Base-by-base conservation (phyloP, 1,140 invertebrate species). In the Vanessa atalanta region DNA sequence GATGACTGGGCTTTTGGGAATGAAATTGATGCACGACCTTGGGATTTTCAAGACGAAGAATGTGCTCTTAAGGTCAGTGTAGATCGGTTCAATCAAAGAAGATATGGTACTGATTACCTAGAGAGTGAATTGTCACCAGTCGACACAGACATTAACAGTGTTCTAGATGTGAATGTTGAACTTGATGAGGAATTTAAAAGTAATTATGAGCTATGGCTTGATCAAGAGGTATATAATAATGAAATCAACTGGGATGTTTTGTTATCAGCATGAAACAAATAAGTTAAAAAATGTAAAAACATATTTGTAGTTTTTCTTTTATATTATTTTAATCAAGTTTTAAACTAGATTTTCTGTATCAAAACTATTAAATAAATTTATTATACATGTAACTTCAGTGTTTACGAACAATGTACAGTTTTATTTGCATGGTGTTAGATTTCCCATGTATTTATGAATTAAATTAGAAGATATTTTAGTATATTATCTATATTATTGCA, bases 1-100 rank as follows among this genome's bases (percentile, higher is more conserved):
- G 99, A 99, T 93, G 99, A 99, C 88, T 99, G 99, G 99, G 99
- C 99, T 14, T 99, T 98, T 95, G 99, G 99, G 48, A 99, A 99
- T 94, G 98, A 99, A 94, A 95, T 99, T 79, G 98, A 99, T 94
- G 98, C 98, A 7, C 94, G 98, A 79, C 98, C 98, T 5, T 99
- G 98, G 98, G 99, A 99, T 92, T 99, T 99, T 88, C 99, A 99
- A 94, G 98, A 97, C 37, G 99, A 99, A 93, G 99, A 99, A 91
- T 99, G 98, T 93, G 96, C 97, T 26, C 91, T 99, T 16, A 95
- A 98, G 72, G 96, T 97, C 2, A 97, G 97, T 79, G 98, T 99
- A 5, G 98, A 99, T 93, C 95, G 98, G 55, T 99, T 99, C 83
- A 99, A 99, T 92, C 96, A 96, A 85, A 95, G 99, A 31, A 95